phyloP scores from a whole-genome alignment of 2,797 vertebrate genomes.

The Falco cherrug region DNA sequence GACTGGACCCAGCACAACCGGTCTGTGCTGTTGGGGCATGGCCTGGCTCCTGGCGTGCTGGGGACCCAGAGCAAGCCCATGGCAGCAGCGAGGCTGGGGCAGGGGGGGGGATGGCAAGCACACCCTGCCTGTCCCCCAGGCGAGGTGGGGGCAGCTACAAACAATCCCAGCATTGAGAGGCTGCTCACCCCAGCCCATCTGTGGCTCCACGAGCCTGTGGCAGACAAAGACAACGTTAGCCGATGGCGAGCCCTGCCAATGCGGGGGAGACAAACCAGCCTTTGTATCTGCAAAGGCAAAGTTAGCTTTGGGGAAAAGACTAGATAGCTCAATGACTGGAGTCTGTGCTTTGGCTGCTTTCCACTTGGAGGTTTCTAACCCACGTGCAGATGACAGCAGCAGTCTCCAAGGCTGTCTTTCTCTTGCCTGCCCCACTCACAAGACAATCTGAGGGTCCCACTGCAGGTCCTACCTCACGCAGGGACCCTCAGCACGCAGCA shows the following conservation, averaged over 20 bases:
- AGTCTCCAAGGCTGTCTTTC: neutral
- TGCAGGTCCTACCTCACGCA: rapidly evolving
- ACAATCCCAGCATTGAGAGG: slow-evolving; percentile 3
- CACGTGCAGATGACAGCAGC: neutral
- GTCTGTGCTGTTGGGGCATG: neutral
- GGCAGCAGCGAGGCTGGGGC: neutral
- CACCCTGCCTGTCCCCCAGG: neutral
- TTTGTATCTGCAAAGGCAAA: slow-evolving; percentile 22
- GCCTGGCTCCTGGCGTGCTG: rapidly evolving
- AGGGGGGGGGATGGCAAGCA: rapidly evolving
- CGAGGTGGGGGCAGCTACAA: rapidly evolving
- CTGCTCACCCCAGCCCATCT: neutral
- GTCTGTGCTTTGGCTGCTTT: neutral
- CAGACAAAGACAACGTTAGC: neutral
- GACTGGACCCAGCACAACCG: neutral
- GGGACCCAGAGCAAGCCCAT: neutral
- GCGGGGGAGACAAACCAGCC: neutral
- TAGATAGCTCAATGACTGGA: neutral
- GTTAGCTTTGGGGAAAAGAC: slow-evolving; percentile 6
- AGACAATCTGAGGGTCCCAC: neutral
- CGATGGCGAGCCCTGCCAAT: neutral
- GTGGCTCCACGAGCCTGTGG: rapidly evolving
- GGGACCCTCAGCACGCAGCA: neutral
- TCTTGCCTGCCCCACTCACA: neutral
- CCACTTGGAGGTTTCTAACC: neutral